Conservation (phyloP, 2,113 vertebrate species). For the Phoxinus phoxinus region DNA sequence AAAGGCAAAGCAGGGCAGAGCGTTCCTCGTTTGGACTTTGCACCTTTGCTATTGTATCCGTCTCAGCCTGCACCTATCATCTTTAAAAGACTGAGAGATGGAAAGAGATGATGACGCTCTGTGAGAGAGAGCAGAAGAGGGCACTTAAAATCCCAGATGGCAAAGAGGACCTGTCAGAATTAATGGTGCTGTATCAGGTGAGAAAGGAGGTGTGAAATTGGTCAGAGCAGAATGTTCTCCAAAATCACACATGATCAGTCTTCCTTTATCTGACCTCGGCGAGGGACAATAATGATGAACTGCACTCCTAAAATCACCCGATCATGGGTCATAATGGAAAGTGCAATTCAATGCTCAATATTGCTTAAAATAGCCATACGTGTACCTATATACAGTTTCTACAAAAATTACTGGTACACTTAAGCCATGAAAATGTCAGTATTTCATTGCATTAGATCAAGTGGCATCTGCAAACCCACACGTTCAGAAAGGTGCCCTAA, state of each 20-base stretch:
- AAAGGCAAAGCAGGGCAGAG: slow-evolving; percentile 22
- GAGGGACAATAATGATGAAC: slow-evolving; percentile 33
- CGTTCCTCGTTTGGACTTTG: slow-evolving; percentile 17
- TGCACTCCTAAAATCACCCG: slow-evolving; percentile 2
- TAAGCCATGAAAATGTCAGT: neutral
- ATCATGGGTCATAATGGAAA: slow-evolving; percentile 14
- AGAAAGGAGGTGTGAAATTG: slow-evolving; percentile 76
- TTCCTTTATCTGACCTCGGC: slow-evolving; percentile 31
- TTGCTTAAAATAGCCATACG: neutral
- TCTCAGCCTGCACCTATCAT: slow-evolving; percentile 17
- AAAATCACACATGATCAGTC: slow-evolving; percentile 49
- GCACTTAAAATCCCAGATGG: slow-evolving; percentile 75
- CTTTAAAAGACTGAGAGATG: slow-evolving; percentile 9
- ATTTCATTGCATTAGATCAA: neutral
- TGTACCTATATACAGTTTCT: neutral
- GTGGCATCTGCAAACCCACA: neutral
- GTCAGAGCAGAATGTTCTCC: slow-evolving; percentile 71
- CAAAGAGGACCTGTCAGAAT: slow-evolving; percentile 78
- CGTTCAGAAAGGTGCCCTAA: neutral
- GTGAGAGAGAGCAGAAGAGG: slow-evolving; percentile 58
- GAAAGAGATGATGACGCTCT: slow-evolving; percentile 22
- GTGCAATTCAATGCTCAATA: neutral
- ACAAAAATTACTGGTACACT: neutral
- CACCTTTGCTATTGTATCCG: neutral
- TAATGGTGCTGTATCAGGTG: slow-evolving; percentile 80